Base-by-base conservation (phyloP, 2,113 vertebrate species). In the Vimba vimba region DNA sequence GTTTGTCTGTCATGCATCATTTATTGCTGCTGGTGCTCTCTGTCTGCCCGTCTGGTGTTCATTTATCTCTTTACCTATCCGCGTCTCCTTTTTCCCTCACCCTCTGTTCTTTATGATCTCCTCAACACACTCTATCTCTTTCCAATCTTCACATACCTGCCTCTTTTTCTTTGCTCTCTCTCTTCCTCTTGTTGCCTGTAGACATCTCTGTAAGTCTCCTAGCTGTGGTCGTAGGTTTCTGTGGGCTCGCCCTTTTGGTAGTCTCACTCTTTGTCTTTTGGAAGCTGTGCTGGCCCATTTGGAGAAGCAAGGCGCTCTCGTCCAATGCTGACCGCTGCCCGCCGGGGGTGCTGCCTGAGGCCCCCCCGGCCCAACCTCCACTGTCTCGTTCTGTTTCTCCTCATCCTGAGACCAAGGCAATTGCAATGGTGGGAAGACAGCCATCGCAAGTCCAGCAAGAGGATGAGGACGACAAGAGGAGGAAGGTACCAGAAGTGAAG, bases 231-330 rank as follows among this genome's bases (percentile, higher is more conserved):
- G 97, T 99, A 93, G 96, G 97, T 94, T 99, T 99, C 94, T 99
- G 98, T 62, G 98, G 97, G 86, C 97, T 99, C 10, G 97, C 97
- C 91, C 90, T 99, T 94, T 93, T 99, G 94, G 95, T 96, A 87
- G 98, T 99, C 91, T 99, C 98, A 0, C 97, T 99, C 88, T 99
- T 99, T 93, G 98, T 99, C 91, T 98, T 99, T 95, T 99, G 98
- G 98, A 99, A 99, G 94, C 91, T 99, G 91, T 99, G 98, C 79
- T 98, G 98, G 98, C 98, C 98, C 33, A 96, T 97, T 89, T 99
- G 97, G 98, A 97, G 95, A 91, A 99, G 95, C 93, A 99, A 99
- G 91, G 94, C 96, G 0, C 85, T 97, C 66, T 92, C 94, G 21
- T 90, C 94, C 47, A 95, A 94, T 0, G 76, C 83, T 21, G 94